Evolutionary conservation across 2,797 vertebrate genomes (phyloP), one percentile per base, ranked within the genome.

Genomic region (Spondyliosoma cantharus): DNA sequence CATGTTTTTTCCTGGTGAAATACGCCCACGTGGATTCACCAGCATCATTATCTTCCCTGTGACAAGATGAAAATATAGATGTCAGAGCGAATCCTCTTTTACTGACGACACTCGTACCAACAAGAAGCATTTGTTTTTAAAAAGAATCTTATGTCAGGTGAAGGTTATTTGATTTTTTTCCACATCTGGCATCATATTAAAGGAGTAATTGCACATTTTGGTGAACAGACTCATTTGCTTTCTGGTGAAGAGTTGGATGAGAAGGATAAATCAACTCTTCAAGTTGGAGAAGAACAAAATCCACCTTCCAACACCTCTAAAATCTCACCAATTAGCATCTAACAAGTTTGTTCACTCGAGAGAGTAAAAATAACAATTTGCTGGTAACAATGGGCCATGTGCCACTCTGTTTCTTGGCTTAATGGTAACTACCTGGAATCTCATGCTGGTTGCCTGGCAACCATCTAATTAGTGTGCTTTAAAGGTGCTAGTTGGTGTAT

Each of bases 1-100:
- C n/a, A 73, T 74, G 62, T 64, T 74, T 63, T 63, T 59, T 56
- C 20, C 4, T 6, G 65, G 42, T 65, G 22, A 54, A 32, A 71
- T 42, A 70, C 57, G 60, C 46, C 78, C 76, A 68, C 1, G n/a
- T 60, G 56, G 71, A 71, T 63, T 67, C 12, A 71, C 29, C 20
- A 70, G 80, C 62, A 82, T 64, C 61, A 78, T 84, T 86, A 70
- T 81, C 76, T 70, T 83, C 73, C 53, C 42, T 49, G 17, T 25
- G 48, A 75, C 53, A 62, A 71, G 7, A 61, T 64, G 12, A 49
- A 57, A 63, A 62, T 59, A 52, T 7, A 77, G 20, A 78, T 7
- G 29, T 50, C 17, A 15, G 12, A 69, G 50, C 32, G 53, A 13
- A 70, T 52, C 25, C 13, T 17, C 15, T 64, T 14, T 56, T 29